Evolutionary conservation across 2,888 invertebrate genomes (phyloP).

Genomic region (Drosophila buzzatii): DNA sequence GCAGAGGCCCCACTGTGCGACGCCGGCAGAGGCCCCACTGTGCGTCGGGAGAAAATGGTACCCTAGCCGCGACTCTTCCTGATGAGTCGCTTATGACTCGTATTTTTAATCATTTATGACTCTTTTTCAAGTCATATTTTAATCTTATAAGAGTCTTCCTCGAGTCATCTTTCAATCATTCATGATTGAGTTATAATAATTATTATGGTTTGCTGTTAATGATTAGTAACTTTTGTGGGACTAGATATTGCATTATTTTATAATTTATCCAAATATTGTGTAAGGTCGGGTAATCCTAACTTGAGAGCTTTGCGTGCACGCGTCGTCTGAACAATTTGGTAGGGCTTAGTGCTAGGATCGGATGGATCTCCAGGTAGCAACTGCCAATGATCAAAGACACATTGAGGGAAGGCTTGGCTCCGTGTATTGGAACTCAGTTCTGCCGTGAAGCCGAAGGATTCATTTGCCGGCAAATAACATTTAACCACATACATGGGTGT

Average conservation of each 20-base stretch:
- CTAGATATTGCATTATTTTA: conserved; percentile 87
- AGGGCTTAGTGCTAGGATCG: conserved; percentile 91
- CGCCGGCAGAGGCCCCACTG: no score
- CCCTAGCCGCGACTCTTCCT: no score
- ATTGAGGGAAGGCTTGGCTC: conserved; percentile 99
- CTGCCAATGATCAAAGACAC: conserved; percentile 99
- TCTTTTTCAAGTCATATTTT: no score
- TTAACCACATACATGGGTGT: conserved; percentile 99
- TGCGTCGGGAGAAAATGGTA: no score
- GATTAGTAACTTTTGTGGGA: neutral
- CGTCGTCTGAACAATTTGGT: conserved; percentile 94
- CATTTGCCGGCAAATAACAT: conserved; percentile 99
- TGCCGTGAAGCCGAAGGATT: conserved; percentile 99
- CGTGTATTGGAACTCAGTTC: conserved; percentile 98
- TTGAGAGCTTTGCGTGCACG: conserved; percentile 99
- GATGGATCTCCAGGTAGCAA: conserved; percentile 97
- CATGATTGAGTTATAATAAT: no score
- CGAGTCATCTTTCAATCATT: no score
- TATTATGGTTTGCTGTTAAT: neutral
- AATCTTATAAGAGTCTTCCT: no score
- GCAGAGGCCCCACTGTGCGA: no score
- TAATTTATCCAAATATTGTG: conserved; percentile 99
- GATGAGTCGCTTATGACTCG: no score
- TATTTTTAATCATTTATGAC: no score
- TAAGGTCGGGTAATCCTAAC: conserved; percentile 97